Evolutionary conservation across 2,113 vertebrate genomes (phyloP).

Genomic region (Pitta sordida): DNA sequence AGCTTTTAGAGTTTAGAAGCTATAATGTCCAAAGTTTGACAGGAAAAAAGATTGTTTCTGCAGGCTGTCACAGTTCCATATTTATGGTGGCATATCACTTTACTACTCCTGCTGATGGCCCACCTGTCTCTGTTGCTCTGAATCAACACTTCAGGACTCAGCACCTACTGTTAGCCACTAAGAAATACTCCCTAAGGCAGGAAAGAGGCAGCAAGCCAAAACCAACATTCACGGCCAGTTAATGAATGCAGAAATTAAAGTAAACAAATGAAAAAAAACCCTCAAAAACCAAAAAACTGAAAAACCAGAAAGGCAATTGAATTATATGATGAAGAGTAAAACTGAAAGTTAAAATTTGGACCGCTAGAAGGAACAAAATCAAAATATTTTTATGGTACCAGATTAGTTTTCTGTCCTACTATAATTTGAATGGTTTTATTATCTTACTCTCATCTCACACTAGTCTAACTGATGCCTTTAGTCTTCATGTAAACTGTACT

Average conservation of each 20-base stretch:
- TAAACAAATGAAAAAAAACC: neutral
- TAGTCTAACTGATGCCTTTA: neutral
- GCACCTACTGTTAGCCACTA: constrained; percentile 2
- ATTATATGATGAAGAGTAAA: neutral
- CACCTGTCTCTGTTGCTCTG: neutral
- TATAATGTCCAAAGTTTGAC: neutral
- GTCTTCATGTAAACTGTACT: neutral
- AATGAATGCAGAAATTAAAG: constrained; percentile 11
- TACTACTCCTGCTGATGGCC: neutral
- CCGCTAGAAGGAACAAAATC: neutral
- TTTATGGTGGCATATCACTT: neutral
- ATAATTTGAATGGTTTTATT: neutral
- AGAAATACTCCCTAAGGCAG: constrained; percentile 18
- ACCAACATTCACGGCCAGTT: neutral
- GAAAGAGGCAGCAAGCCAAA: constrained; percentile 23
- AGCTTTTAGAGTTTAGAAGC: neutral
- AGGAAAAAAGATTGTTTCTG: neutral
- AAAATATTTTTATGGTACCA: neutral
- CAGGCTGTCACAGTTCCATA: neutral
- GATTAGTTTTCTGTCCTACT: neutral
- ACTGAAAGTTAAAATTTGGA: neutral
- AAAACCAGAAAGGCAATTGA: neutral
- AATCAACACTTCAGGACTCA: neutral
- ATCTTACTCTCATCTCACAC: neutral
- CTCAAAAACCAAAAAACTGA: neutral